A percentile compares a stretch with the other conserved stretches of the same genome.
These are phyloP conservation scores for Corythaeola cristata DNA, from an alignment of 2,113 vertebrate species.

Conservation along the genomic window DNA sequence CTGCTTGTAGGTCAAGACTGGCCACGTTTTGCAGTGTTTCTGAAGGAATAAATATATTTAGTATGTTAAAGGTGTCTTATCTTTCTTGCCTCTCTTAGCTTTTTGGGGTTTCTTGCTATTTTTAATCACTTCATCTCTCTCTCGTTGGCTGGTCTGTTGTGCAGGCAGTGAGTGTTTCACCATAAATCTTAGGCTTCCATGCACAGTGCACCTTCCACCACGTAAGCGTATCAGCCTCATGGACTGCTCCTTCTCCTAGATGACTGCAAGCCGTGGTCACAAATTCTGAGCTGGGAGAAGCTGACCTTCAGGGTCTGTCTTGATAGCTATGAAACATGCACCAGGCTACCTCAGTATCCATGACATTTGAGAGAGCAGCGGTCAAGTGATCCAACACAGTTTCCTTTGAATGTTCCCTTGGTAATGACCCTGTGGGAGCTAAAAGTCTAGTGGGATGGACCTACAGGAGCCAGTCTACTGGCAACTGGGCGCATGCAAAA, in stretches of 20 bases:
- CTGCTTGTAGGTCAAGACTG: conserved; percentile 62
- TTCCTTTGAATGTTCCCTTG: background rate
- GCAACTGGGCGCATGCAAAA: background rate
- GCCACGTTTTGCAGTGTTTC: conserved; percentile 57
- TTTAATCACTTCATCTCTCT: background rate
- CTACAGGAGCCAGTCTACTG: background rate
- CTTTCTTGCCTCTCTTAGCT: conserved; percentile 11
- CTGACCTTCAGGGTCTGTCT: background rate
- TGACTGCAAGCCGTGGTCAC: background rate
- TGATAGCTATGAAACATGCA: background rate
- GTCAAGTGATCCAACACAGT: background rate
- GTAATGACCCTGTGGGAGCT: background rate
- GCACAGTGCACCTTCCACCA: background rate
- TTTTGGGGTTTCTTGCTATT: background rate
- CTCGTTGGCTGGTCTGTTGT: background rate
- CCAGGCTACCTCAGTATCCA: background rate
- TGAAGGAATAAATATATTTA: conserved; percentile 70
- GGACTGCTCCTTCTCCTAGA: background rate
- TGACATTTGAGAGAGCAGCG: background rate
- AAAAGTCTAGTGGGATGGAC: background rate
- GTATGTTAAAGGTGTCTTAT: conserved; percentile 60
- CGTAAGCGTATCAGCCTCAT: background rate
- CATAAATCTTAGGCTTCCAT: background rate
- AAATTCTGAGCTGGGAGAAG: background rate
- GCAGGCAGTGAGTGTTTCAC: background rate